Conservation (phyloP, 1,140 invertebrate genomes). For the Anoplophora glabripennis region DNA sequence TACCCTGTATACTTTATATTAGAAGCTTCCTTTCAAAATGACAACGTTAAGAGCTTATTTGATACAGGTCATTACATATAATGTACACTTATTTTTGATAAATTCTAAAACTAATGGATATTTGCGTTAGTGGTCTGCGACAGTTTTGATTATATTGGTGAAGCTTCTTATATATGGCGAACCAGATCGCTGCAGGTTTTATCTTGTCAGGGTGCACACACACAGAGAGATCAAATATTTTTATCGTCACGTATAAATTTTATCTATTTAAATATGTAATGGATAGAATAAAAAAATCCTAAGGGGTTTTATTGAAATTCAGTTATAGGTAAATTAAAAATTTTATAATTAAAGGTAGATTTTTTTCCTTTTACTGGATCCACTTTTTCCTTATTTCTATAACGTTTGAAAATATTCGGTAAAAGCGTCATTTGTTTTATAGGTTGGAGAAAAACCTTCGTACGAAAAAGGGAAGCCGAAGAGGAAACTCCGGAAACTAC, state of each 20-base stretch:
- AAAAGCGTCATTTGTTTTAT: slow-evolving; percentile 41
- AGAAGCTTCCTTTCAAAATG: too few relatives aligned
- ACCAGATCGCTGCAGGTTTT: too few relatives aligned
- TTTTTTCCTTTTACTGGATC: neutral
- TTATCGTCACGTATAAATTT: neutral
- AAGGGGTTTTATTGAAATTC: neutral
- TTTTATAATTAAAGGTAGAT: neutral
- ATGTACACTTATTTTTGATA: too few relatives aligned
- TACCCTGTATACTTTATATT: too few relatives aligned
- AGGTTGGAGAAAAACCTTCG: slow-evolving; percentile 71
- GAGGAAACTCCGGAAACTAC: slow-evolving; percentile 73
- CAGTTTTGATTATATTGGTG: too few relatives aligned
- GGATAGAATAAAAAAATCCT: neutral
- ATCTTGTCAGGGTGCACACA: too few relatives aligned
- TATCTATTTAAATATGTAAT: neutral
- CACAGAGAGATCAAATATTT: too few relatives aligned
- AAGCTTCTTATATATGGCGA: too few relatives aligned
- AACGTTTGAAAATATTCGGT: neutral
- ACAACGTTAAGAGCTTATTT: too few relatives aligned
- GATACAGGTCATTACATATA: too few relatives aligned
- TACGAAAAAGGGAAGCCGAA: slow-evolving; percentile 70
- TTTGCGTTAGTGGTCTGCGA: too few relatives aligned
- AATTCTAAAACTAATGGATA: too few relatives aligned
- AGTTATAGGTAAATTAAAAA: neutral
- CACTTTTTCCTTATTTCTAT: neutral